Percentiles rank a stretch among this genome's conserved stretches.
Conservation (phyloP, 2,113 vertebrate species). For the Sturnus vulgaris region DNA sequence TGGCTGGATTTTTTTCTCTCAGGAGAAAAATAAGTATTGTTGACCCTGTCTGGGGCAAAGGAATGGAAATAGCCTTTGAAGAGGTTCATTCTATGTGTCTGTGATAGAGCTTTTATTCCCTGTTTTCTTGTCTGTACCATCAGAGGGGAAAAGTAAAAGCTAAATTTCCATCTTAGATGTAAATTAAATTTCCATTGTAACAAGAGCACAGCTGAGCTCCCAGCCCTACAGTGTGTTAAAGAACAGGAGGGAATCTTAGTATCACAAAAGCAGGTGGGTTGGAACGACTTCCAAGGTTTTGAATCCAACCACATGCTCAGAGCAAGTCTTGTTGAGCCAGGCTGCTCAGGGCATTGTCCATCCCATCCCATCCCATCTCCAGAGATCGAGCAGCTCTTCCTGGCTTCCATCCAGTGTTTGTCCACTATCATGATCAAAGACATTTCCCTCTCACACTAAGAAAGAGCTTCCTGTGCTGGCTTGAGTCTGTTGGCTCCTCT, state of each 20-base stretch:
- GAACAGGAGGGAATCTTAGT: not conserved
- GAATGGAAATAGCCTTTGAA: not conserved
- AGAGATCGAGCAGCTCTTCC: not conserved
- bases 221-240: not conserved
- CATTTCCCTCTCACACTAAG: not conserved
- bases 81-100: not conserved
- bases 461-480: not conserved
- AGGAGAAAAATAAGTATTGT: not conserved
- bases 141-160: not conserved
- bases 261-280: not conserved
- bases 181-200: not conserved
- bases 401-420: not conserved
- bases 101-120: not conserved
- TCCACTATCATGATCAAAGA: not conserved
- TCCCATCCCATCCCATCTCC: not conserved
- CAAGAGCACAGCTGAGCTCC: not conserved
- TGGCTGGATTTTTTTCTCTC: not conserved
- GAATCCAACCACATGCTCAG: not conserved
- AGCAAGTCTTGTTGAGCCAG: not conserved
- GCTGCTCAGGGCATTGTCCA: not conserved
- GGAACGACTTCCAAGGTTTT: not conserved
- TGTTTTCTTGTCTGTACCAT: not conserved
- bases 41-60: not conserved
- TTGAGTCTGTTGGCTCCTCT: not conserved
- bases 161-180: not conserved